These are phyloP conservation scores for Galerucella nymphaeae DNA, from an alignment of 2,888 invertebrate genomes.

Conservation along the genomic window DNA sequence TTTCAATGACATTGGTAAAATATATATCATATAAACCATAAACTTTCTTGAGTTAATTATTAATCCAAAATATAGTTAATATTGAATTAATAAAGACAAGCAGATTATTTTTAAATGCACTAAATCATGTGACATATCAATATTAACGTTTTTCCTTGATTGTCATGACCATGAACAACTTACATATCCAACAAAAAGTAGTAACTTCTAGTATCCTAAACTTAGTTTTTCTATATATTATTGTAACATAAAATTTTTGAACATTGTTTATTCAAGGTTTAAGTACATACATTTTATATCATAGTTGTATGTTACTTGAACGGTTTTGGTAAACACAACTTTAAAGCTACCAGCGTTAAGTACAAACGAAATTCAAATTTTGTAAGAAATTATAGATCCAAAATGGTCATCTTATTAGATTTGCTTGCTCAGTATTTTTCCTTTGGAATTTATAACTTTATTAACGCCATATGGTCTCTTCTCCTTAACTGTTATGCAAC, in stretches of 20 bases:
- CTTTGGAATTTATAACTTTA: no score
- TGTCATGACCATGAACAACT: neutral
- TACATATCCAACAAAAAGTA: neutral
- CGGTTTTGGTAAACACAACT: neutral
- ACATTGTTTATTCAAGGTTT: neutral
- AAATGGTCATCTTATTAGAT: no score
- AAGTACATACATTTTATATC: neutral
- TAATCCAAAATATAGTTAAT: no score
- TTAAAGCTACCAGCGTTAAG: neutral
- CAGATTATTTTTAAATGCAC: no score
- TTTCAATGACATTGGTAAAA: no score
- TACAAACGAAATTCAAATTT: neutral
- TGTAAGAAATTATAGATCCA: no score
- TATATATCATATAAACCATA: no score
- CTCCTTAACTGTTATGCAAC: no score
- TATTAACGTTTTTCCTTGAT: neutral
- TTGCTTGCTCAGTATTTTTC: no score
- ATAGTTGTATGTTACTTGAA: constrained; percentile 4
- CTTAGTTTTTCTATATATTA: neutral
- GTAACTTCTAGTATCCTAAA: constrained; percentile 1
- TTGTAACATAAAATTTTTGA: neutral
- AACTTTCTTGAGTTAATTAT: no score
- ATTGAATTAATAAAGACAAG: no score
- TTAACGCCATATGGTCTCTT: no score
- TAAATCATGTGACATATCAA: neutral